These are phyloP conservation scores for Chrysolina oricalcia DNA, from an alignment of 2,888 invertebrate species.

Conservation along the genomic window DNA sequence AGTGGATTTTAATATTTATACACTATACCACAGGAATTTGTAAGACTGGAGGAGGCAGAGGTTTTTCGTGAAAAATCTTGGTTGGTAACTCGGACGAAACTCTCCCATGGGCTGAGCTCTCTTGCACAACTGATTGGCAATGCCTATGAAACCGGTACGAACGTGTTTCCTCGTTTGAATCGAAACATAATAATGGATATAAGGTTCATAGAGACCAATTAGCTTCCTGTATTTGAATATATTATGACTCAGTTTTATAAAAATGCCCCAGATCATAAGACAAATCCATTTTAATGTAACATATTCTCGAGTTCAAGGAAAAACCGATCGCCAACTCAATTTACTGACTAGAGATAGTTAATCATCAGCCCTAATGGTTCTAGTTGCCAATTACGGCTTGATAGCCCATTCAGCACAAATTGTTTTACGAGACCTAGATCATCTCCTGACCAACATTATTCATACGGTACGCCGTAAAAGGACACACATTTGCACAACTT, in stretches of 20 bases:
- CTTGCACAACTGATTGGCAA: too few species aligned
- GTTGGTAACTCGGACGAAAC: too few species aligned
- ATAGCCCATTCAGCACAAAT: slow-evolving; percentile 23
- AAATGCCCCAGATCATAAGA: background rate
- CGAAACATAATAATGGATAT: too few species aligned
- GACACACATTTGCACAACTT: slow-evolving; percentile 24
- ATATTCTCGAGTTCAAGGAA: slow-evolving; percentile 20
- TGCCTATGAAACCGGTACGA: too few species aligned
- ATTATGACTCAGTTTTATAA: background rate
- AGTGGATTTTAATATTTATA: too few species aligned
- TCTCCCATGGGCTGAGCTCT: too few species aligned
- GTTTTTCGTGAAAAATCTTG: too few species aligned
- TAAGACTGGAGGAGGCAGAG: too few species aligned
- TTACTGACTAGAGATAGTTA: slow-evolving; percentile 17
- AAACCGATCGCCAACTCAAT: slow-evolving; percentile 23
- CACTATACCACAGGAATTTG: too few species aligned
- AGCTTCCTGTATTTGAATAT: background rate
- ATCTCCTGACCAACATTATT: slow-evolving; percentile 22
- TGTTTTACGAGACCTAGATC: slow-evolving; percentile 31
- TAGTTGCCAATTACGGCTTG: slow-evolving; percentile 30
- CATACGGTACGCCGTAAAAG: slow-evolving; percentile 25
- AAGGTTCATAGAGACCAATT: too few species aligned
- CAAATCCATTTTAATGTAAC: slow-evolving; percentile 9
- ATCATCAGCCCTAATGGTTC: slow-evolving; percentile 26
- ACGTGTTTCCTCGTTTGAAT: too few species aligned